A percentile compares a stretch with the other conserved stretches of the same genome.
phyloP scores from a whole-genome alignment of 2,888 invertebrate species.

The Hirtodrosophila histrioides region DNA sequence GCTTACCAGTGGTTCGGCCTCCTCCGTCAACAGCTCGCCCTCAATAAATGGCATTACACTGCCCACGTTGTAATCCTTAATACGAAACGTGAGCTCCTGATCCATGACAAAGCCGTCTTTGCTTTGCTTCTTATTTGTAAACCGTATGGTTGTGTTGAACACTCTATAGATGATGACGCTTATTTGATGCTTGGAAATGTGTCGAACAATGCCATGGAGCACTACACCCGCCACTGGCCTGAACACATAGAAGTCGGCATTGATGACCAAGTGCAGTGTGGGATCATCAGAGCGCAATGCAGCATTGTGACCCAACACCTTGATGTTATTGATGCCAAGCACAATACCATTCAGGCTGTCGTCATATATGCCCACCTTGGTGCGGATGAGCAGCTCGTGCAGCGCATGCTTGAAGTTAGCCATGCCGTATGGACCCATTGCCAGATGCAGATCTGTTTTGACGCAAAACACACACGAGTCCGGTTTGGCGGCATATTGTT shows the following conservation, averaged over 20 bases:
- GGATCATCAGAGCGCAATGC: slow-evolving; percentile 86
- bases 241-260: slow-evolving; percentile 88
- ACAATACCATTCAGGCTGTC: slow-evolving; percentile 86
- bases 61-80: slow-evolving; percentile 81
- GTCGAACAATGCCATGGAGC: slow-evolving; percentile 87
- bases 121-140: slow-evolving; percentile 67
- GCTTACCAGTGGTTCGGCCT: slow-evolving; percentile 31
- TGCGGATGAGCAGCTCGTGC: slow-evolving; percentile 83
- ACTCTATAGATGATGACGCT: slow-evolving; percentile 87
- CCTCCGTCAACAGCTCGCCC: slow-evolving; percentile 76
- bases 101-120: slow-evolving; percentile 81
- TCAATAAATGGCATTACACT: slow-evolving; percentile 83
- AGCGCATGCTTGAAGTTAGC: slow-evolving; percentile 85
- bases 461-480: slow-evolving; percentile 85
- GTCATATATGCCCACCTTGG: slow-evolving; percentile 86
- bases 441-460: slow-evolving; percentile 85
- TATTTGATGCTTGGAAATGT: slow-evolving; percentile 85
- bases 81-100: slow-evolving; percentile 83
- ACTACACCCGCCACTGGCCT: slow-evolving; percentile 86
- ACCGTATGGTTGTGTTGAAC: slow-evolving; percentile 88
- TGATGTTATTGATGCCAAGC: slow-evolving; percentile 87
- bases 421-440: slow-evolving; percentile 86
- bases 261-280: slow-evolving; percentile 86
- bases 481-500: slow-evolving; percentile 84
- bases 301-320: slow-evolving; percentile 85